Conservation (phyloP, 2,888 invertebrate species). For the Gari tellinella region DNA sequence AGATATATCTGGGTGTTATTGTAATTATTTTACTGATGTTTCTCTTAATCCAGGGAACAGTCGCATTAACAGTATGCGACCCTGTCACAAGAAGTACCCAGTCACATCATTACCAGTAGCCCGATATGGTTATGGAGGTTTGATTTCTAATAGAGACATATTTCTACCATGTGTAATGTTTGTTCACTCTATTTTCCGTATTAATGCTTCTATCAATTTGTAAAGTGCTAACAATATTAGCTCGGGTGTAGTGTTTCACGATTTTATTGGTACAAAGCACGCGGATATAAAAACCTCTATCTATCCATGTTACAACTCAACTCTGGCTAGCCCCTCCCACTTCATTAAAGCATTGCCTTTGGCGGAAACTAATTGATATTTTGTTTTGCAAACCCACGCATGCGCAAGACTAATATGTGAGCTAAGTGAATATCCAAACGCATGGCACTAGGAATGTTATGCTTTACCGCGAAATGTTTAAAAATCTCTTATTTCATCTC, state of each 20-base stretch:
- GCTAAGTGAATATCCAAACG: background rate
- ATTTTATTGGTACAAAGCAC: constrained; percentile 49
- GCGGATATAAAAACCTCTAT: constrained; percentile 24
- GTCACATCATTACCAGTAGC: constrained; percentile 16
- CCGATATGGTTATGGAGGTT: constrained; percentile 21
- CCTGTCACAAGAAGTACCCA: constrained; percentile 27
- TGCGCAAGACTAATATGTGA: constrained; percentile 42
- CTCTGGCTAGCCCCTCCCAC: constrained; percentile 32
- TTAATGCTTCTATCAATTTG: constrained; percentile 41
- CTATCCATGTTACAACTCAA: constrained; percentile 39
- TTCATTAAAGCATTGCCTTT: constrained; percentile 18
- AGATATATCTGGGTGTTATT: too few species aligned
- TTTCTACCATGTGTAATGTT: constrained; percentile 39
- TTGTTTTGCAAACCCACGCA: constrained; percentile 53
- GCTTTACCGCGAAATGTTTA: constrained; percentile 29
- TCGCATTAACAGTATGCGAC: too few species aligned
- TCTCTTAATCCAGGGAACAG: too few species aligned
- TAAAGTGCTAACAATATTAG: constrained; percentile 46
- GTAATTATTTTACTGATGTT: too few species aligned
- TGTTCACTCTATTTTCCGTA: constrained; percentile 27
- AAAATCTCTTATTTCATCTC: constrained; percentile 44
- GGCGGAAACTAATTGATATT: constrained; percentile 42
- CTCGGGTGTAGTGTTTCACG: constrained; percentile 48
- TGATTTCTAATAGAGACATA: constrained; percentile 36
- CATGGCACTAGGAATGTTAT: background rate